Evolutionary conservation across 2,113 vertebrate species (phyloP).

Genomic region (Halcyon malimbica): DNA sequence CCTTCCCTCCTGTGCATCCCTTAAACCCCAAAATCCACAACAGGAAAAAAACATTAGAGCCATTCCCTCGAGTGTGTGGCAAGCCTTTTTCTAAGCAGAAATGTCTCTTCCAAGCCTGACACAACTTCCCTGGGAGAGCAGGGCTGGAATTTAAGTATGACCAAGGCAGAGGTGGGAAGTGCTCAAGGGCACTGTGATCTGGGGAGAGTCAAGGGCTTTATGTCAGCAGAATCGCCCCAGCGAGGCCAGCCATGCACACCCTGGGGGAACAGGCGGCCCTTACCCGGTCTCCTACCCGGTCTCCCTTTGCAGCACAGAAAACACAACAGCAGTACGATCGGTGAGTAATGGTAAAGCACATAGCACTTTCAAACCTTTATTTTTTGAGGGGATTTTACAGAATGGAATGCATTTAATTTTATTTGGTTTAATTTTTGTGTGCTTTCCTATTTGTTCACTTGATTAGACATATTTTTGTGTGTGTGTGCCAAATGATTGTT

Average conservation of each 20-base stretch:
- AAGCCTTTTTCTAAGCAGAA: conserved; percentile 32
- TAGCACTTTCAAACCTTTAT: conserved; percentile 74
- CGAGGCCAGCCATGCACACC: not conserved
- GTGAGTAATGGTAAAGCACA: conserved; percentile 63
- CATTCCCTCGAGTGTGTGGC: not conserved
- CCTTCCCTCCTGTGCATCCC: not conserved
- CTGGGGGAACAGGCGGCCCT: not conserved
- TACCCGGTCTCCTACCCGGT: not conserved
- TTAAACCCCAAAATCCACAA: not conserved
- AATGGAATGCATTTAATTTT: not conserved
- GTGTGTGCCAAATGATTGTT: conserved; percentile 45
- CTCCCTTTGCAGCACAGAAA: conserved; percentile 56
- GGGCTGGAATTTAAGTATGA: conserved; percentile 9
- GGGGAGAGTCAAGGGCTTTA: not conserved
- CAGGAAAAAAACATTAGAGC: not conserved
- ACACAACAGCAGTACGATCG: conserved; percentile 55
- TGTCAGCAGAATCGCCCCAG: not conserved
- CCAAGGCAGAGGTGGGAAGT: not conserved
- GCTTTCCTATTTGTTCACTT: not conserved
- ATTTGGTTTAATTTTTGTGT: not conserved
- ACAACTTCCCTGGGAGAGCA: not conserved
- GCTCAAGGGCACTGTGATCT: not conserved
- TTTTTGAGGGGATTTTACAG: conserved; percentile 30
- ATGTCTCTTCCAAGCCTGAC: not conserved
- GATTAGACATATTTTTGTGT: not conserved